Evolutionary conservation across 2,797 vertebrate genomes (phyloP), one percentile per base, ranked within the genome.

Genomic region (Sandelia bainsii): DNA sequence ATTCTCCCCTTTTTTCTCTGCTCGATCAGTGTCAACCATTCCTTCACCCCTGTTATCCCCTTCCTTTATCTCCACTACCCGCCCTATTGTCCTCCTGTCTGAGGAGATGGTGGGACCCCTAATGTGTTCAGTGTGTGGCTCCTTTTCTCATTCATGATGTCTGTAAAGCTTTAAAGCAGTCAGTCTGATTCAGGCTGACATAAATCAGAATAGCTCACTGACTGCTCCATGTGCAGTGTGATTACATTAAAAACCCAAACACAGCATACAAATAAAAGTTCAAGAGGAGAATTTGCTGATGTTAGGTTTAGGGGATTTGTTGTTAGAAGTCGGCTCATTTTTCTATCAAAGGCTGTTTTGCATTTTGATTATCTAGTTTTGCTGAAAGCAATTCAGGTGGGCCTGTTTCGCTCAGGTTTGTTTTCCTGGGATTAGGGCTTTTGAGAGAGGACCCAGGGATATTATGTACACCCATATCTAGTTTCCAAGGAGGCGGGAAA

Each of bases 291-390:
- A 91, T 85, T 79, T 87, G 90, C 92, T 93, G 92, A 93, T 92
- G 87, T 89, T 86, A 85, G 81, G 82, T 82, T 74, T 84, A 63
- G 72, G 80, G 86, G 87, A 92, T 93, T 91, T 92, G 88, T 82
- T 86, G 87, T 79, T 83, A 71, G 87, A 91, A 84, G 79, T 80
- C 67, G 59, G 77, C 84, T 90, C 80, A 87, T 91, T 89, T 87
- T 88, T 88, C 84, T 57, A 88, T 91, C 84, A 88, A 83, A 89
- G 85, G 50, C 90, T 92, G 79, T 90, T 95, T 94, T 92, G 93
- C 90, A 94, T 93, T 93, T 93, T 93, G 90, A 93, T 94, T 89
- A 91, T 91, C 82, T 76, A 60, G 68, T 87, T 90, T 85, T 84
- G 75, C 73, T 89, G 75, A 89, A 92, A 89, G 69, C 76, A 85